Conservation (phyloP, 2,797 vertebrate genomes). For the Enteromius afrohamiltoni region DNA sequence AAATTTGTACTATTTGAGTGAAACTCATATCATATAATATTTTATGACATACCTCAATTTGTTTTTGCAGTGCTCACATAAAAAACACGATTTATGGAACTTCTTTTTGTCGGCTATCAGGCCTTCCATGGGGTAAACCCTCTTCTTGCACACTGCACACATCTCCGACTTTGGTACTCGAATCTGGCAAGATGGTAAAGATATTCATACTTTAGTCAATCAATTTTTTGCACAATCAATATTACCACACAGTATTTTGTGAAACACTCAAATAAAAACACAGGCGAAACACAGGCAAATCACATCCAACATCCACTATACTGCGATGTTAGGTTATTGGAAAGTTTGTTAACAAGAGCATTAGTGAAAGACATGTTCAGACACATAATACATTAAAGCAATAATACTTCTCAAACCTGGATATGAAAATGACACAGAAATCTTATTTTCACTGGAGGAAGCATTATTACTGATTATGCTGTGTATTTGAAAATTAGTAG, state of each 20-base stretch:
- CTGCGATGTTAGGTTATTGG: not conserved
- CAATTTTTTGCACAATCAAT: not conserved
- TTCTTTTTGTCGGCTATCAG: slow-evolving; percentile 92
- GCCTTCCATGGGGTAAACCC: slow-evolving; percentile 96
- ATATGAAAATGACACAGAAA: not conserved
- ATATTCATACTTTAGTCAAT: not conserved
- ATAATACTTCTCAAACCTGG: not conserved
- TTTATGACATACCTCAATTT: slow-evolving; percentile 86
- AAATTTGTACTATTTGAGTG: not conserved
- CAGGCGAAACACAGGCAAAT: not conserved
- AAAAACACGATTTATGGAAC: slow-evolving; percentile 98
- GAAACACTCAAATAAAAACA: not conserved
- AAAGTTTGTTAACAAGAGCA: not conserved
- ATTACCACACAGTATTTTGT: not conserved
- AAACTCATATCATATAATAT: not conserved
- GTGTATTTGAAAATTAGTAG: not conserved
- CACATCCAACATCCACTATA: not conserved
- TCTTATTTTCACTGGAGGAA: too few species aligned
- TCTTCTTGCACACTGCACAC: slow-evolving; percentile 89
- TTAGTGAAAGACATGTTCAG: not conserved
- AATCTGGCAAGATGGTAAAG: slow-evolving; percentile 78
- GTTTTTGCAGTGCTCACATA: slow-evolving; percentile 91
- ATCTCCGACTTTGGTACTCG: slow-evolving; percentile 89
- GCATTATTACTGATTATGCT: too few species aligned
- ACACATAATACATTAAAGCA: not conserved